These are phyloP conservation scores for Enteromius thamalakanensis DNA, from an alignment of 2,797 vertebrate genomes.

Conservation along the genomic window DNA sequence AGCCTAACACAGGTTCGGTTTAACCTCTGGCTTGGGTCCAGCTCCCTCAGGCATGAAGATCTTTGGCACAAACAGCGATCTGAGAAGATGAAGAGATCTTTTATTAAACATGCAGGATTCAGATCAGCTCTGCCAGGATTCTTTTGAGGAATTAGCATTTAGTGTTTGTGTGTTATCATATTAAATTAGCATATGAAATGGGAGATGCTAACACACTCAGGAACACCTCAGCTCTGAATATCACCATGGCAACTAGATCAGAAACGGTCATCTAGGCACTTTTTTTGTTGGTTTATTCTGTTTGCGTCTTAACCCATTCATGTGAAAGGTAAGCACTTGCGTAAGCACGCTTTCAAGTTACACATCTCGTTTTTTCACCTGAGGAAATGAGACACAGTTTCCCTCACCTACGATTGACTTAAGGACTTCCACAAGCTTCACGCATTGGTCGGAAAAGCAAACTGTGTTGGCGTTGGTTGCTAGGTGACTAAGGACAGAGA, in stretches of 20 bases:
- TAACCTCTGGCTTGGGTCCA: slow-evolving; percentile 44
- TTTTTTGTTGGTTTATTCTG: slow-evolving; percentile 13
- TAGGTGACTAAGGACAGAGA: slow-evolving; percentile 74
- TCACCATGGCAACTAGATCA: slow-evolving; percentile 75
- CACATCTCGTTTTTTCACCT: slow-evolving; percentile 11
- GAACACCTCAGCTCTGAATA: slow-evolving; percentile 58
- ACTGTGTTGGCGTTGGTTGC: slow-evolving; percentile 72
- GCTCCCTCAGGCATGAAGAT: slow-evolving; percentile 44
- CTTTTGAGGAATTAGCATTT: slow-evolving; percentile 61
- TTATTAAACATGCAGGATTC: slow-evolving; percentile 54
- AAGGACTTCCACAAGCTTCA: slow-evolving; percentile 58
- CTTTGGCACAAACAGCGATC: slow-evolving; percentile 41
- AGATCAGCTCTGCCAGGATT: slow-evolving; percentile 27
- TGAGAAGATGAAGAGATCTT: slow-evolving; percentile 49
- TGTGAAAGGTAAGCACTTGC: slow-evolving; percentile 30
- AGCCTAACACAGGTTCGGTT: slow-evolving; percentile 47
- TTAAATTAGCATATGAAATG: slow-evolving; percentile 63
- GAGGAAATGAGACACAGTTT: slow-evolving; percentile 28
- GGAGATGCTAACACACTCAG: slow-evolving; percentile 64
- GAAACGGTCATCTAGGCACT: slow-evolving; percentile 66
- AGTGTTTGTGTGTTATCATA: slow-evolving; percentile 17
- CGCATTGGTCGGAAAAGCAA: slow-evolving; percentile 56
- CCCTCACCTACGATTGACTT: slow-evolving; percentile 54
- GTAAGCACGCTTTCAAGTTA: slow-evolving; percentile 2
- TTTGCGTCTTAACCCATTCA: slow-evolving; percentile 25